Base-by-base conservation (phyloP, 2,888 invertebrate genomes). In the Leistus spinibarbis region DNA sequence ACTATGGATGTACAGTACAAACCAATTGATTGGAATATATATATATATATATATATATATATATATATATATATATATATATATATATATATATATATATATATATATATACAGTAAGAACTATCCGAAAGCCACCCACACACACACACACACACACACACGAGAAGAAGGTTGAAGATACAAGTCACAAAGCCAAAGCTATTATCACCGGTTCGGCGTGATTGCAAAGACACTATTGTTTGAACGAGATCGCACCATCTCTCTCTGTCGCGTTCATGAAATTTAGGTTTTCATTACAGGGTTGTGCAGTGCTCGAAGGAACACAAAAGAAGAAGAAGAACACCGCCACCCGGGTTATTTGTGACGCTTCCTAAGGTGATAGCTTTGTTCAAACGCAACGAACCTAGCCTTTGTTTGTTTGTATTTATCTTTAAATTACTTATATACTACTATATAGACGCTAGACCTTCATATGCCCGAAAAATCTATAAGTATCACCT, bases 251-350 rank as follows among this genome's bases (percentile, higher is more conserved):
- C 60, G 20, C n/a, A n/a, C 63, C 54, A 54, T 54, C 54, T 54
- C 54, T 60, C 60, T 19, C 40, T 40, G 57, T 56, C 40, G 64
- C 65, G 65, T 72, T 72, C 72, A 72, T 72, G 72, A 72, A 72
- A 72, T 72, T 66, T 72, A 72, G 72, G 72, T 72, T 72, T 72
- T 72, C 72, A 72, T 72, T 72, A 72, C 72, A 72, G 56, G 65
- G n/a, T 22, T 27, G 27, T 57, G 56, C 57, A 24, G 16, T 23
- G 64, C 24, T 3, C 17, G 19, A 57, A 40, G 53, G 9, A 17
- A 65, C 54, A 72, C 72, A 72, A 72, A 72, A 72, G 64, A 23
- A 71, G 71, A 69, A 71, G 71, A 60, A 60, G 10, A n/a, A n/a
- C n/a, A n/a, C n/a, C n/a, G n/a, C n/a, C n/a, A 16, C 63, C 64